phyloP scores from a whole-genome alignment of 2,797 vertebrate species.

The Falco cherrug region DNA sequence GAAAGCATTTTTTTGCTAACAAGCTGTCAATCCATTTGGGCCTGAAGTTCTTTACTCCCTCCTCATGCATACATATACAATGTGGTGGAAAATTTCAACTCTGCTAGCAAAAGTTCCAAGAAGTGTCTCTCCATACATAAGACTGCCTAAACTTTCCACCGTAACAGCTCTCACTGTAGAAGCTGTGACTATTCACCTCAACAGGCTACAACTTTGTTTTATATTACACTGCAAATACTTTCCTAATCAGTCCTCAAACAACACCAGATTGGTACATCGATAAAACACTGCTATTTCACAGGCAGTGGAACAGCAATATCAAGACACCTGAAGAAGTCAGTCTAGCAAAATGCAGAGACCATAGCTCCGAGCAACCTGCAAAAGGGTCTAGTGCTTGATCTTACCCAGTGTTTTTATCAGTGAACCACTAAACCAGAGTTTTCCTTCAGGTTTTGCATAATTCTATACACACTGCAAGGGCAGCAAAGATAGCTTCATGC shows the following conservation, averaged over 20 bases:
- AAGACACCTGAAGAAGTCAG: background rate
- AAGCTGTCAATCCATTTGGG: constrained; percentile 15
- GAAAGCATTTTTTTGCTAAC: constrained; percentile 9
- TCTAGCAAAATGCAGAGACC: background rate
- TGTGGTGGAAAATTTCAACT: background rate
- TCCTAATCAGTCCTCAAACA: constrained; percentile 40
- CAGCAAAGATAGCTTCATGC: background rate
- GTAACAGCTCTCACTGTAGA: background rate
- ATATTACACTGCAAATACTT: constrained; percentile 12
- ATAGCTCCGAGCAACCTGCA: background rate
- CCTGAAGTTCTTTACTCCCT: background rate
- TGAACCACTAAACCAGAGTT: background rate
- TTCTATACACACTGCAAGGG: background rate
- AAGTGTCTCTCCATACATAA: background rate
- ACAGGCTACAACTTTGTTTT: background rate
- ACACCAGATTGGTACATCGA: background rate
- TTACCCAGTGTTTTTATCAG: background rate
- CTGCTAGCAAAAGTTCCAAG: background rate
- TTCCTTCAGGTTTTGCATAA: background rate
- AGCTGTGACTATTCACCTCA: background rate
- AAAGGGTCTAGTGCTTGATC: background rate
- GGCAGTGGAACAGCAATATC: background rate
- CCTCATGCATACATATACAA: background rate
- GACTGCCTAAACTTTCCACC: background rate
- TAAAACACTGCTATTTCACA: background rate